Base-by-base conservation (phyloP, 2,888 invertebrate genomes). In the Priocnemis perturbator region DNA sequence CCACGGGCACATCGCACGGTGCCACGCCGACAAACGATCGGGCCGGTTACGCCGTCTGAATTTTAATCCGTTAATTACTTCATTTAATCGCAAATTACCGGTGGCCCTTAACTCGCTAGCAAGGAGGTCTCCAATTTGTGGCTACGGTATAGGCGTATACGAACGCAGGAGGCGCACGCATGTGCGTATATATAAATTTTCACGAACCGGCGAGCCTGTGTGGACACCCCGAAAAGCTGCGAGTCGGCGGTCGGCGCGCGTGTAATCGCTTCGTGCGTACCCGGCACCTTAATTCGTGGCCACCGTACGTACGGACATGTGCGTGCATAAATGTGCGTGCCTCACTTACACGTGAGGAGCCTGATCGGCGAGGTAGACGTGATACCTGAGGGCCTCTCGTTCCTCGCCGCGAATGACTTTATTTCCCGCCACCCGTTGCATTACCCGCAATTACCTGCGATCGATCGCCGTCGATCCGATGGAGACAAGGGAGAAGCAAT, bases 51-150 rank as follows among this genome's bases (percentile, higher is more conserved):
- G 83, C 74, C 74, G 67, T 67, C 77, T 80, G 85, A 85, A 85
- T 85, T 84, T 85, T 79, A 84, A 85, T 83, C 75, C 77, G 73
- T 78, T 83, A 81, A 85, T 85, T 84, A 83, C 84, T 84, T 83
- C 80, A 82, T 82, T 83, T 79, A 81, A 83, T 83, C 79, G 81
- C 77, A 83, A 83, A 82, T 81, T 76, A 74, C 73, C 64, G 76
- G 64, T 63, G 64, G 69, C 60, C 72, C 73, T 74, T 73, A 75
- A 76, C 71, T 77, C 67, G 69, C 74, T 61, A 71, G 76, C 71
- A 78, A 75, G 67, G 69, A 71, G 71, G 69, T 71, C 67, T 53
- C 69, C 76, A 73, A 76, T 73, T 76, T 76, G 72, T 61, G 72
- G 69, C 61, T 55, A 61, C 55, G 11, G 19, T 45, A 11, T 11